Base-by-base conservation (phyloP, 1,140 invertebrate genomes). In the Calliopsis andreniformis region DNA sequence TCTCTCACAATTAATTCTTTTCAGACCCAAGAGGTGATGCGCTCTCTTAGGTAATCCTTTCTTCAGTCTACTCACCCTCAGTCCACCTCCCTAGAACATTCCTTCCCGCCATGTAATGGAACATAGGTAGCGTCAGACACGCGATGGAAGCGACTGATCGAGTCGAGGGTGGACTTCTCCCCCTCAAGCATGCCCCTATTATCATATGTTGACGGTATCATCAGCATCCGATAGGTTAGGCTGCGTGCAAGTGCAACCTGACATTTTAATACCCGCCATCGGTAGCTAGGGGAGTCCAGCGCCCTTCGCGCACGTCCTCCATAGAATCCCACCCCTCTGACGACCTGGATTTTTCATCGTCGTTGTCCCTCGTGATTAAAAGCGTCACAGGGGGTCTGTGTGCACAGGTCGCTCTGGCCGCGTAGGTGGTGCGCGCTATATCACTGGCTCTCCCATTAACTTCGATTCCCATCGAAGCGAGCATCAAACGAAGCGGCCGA, bases 291-390 rank as follows among this genome's bases (percentile, higher is more conserved):
- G 62, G 25, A 62, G 51, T 47, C 39, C 45, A 28, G 23, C 42
- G 51, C 32, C 59, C 66, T 25, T 55, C 51, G 42, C 42, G 20
- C 14, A 32, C 47, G 14, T 32, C 32, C 43, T 51, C 25, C 43
- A 1, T 23, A 14, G 23, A 55, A 20, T 63, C 47, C 45, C 62
- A 30, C n/a, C 59, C 49, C 45, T 39, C 14, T 8, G 30, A 25
- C 75, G 82, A 82, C 67, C 75, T 76, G 82, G 76, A 85, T 84
- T 84, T 76, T 76, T 82, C 67, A 76, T 76, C 55, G 69, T 35
- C 45, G 61, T 77, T 58, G 68, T 80, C 59, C 58, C 67, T 12
- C 47, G 61, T 83, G 84, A 86, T 86, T 85, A 85, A 83, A 85
- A 80, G 76, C 76, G 59, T 62, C 47, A 72, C 49, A n/a, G n/a